Evolutionary conservation across 2,113 vertebrate species (phyloP), one percentile per base, ranked within the genome.

Genomic region (Cololabis saira): DNA sequence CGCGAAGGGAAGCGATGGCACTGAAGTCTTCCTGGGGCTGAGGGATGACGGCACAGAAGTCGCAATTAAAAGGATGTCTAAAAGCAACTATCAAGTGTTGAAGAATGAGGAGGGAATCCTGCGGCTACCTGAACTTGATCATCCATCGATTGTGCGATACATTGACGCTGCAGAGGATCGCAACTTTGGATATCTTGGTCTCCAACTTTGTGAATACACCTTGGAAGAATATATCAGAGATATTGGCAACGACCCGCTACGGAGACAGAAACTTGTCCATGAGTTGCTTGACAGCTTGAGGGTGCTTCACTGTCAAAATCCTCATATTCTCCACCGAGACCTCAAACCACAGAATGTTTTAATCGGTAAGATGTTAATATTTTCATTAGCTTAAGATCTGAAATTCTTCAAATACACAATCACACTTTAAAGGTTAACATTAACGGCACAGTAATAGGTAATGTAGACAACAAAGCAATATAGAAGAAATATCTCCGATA

Each of bases 341-440:
- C 72, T 92, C 18, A 92, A 90, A 78, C 89, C 91, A 5, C 87
- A 90, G 62, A 92, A 92, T 33, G 77, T 92, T 61, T 47, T 92
- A 41, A 92, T 90, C 3, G 89, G 90, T 92, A 77, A 76, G 75
- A 52, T 0, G 9, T 47, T 17, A 8, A 9, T 1, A 6, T 15
- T 24, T 51, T 15, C 4, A 30, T 11, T 30, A 7, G 27, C 21
- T 48, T 1, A 1, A 18, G 9, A 30, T 30, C 30, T 30, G 30
- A 30, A 30, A 30, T 30, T 30, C 30, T 30, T 3, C 3, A 30
- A 30, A 30, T 30, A 8, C 30, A 30, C 8, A 8, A 30, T 30
- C 3, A 4, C 30, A 30, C 30, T 30, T 30, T 4, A 4, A 30
- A 30, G 30, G 8, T 30, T 30, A 30, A 8, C 30, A 30, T 30